A percentile compares a stretch with the other conserved stretches of the same genome.
Conservation (phyloP, 2,888 invertebrate genomes). For the Lithophane socia region DNA sequence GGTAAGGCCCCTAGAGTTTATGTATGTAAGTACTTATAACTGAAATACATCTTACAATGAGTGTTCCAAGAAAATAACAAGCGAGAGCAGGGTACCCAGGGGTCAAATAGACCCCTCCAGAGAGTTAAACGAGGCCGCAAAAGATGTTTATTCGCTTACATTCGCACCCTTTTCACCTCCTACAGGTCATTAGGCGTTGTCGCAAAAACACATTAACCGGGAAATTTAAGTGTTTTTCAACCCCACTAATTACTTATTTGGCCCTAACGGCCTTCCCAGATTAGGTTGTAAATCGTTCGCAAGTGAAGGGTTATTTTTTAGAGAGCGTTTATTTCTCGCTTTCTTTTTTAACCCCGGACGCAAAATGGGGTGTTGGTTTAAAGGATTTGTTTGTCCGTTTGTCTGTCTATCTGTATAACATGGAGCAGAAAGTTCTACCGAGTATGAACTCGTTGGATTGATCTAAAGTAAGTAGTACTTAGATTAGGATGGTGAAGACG, state of each 20-base stretch:
- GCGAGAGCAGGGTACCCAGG: conserved; percentile 36
- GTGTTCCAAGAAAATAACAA: conserved; percentile 39
- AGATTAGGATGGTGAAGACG: background rate
- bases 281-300: conserved; percentile 72
- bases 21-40: background rate
- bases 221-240: conserved; percentile 83
- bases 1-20: too few species aligned
- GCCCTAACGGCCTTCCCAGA: conserved; percentile 74
- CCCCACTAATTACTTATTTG: conserved; percentile 81
- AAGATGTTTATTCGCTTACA: conserved; percentile 75
- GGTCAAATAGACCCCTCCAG: conserved; percentile 53
- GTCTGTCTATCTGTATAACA: background rate
- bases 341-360: conserved; percentile 25
- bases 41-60: conserved; percentile 15
- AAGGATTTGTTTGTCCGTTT: too few species aligned
- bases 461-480: too few species aligned
- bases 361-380: background rate
- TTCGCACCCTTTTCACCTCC: conserved; percentile 71
- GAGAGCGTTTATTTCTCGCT: conserved; percentile 55
- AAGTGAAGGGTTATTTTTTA: conserved; percentile 65
- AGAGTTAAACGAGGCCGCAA: conserved; percentile 67
- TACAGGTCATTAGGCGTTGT: conserved; percentile 76
- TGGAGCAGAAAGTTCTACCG: background rate
- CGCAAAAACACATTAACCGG: conserved; percentile 80
- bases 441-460: background rate